Conservation (phyloP, 2,888 invertebrate species). For the Cryptocephalus moraei region DNA sequence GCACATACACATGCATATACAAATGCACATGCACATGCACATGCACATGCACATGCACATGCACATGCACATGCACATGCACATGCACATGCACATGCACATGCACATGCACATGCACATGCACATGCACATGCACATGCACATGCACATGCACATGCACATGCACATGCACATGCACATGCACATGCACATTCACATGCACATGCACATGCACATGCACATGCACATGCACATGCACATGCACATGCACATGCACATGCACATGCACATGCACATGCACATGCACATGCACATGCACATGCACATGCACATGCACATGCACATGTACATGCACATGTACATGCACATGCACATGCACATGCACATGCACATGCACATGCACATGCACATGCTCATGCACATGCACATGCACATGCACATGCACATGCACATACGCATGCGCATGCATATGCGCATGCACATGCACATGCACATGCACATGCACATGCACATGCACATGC, state of each 20-base stretch:
- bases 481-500: no score
- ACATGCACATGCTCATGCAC: background rate
- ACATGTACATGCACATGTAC: no score
- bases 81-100: background rate
- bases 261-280: background rate
- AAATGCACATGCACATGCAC: no score
- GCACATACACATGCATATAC: no score
- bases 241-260: background rate
- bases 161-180: background rate
- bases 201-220: background rate
- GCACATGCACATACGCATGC: background rate
- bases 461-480: background rate
- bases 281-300: no score
- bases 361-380: background rate
- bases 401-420: background rate
- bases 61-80: background rate
- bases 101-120: no score
- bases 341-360: no score
- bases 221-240: constrained; percentile 1
- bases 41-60: background rate
- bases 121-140: background rate
- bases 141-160: background rate
- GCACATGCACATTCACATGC: no score
- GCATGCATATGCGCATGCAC: background rate
- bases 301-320: no score